These are phyloP conservation scores for Percina caprodes DNA, from an alignment of 2,113 vertebrate species.

Conservation along the genomic window DNA sequence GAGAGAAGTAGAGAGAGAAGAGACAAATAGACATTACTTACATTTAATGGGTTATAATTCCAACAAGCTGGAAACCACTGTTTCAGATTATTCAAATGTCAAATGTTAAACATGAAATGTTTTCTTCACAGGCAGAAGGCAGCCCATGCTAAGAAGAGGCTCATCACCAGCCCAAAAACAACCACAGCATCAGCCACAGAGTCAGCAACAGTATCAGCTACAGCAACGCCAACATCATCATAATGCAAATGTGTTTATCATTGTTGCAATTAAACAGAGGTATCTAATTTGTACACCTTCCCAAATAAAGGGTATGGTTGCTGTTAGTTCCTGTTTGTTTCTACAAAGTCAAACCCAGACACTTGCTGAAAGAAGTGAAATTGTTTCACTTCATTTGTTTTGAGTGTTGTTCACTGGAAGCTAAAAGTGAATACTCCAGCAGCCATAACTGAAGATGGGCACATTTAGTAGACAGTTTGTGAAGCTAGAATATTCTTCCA, in stretches of 20 bases:
- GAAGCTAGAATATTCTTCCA: not conserved
- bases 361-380: not conserved
- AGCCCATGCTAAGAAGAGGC: rapidly evolving
- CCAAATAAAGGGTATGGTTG: not conserved
- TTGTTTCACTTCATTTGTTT: not conserved
- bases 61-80: not conserved
- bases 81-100: not conserved
- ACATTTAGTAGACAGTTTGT: not conserved
- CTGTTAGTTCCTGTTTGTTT: not conserved
- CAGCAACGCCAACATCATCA: rapidly evolving
- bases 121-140: not conserved
- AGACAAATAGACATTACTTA: not conserved
- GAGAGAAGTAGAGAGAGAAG: too few relatives aligned
- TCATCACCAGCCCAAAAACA: rapidly evolving
- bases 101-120: not conserved
- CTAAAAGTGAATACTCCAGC: not conserved
- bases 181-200: rapidly evolving
- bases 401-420: not conserved
- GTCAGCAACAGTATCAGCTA: rapidly evolving
- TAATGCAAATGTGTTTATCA: not conserved
- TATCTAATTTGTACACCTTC: too few relatives aligned
- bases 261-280: not conserved
- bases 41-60: not conserved
- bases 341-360: not conserved
- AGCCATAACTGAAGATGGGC: not conserved